These are phyloP conservation scores for Glyphotaelius pellucidus DNA, from an alignment of 2,888 invertebrate genomes.

Conservation along the genomic window DNA sequence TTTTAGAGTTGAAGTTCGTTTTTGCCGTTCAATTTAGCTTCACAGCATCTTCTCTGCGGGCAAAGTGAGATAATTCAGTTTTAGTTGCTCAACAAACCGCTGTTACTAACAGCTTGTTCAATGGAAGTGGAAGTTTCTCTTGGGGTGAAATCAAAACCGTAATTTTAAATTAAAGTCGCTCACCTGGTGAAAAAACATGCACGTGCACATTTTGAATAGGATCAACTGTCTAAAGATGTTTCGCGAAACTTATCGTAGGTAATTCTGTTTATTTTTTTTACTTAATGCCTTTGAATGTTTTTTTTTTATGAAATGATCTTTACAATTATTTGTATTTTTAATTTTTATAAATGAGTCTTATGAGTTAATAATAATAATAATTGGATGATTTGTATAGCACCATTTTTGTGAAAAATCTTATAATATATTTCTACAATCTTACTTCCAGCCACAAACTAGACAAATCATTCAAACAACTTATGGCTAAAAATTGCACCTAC, in stretches of 20 bases:
- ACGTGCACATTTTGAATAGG: background rate
- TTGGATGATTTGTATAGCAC: too few species aligned
- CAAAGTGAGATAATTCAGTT: slow-evolving; percentile 43
- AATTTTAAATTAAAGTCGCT: slow-evolving; percentile 8
- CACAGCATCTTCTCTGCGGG: slow-evolving; percentile 33
- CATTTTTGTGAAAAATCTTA: too few species aligned
- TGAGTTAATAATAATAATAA: too few species aligned
- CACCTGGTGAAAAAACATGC: slow-evolving; percentile 24
- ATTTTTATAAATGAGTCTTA: too few species aligned
- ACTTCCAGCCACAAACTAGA: too few species aligned
- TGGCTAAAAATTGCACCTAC: too few species aligned
- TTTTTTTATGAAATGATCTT: too few species aligned
- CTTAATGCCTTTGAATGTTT: background rate
- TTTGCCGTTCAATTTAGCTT: slow-evolving; percentile 39
- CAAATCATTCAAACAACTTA: too few species aligned
- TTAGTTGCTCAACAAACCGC: slow-evolving; percentile 34
- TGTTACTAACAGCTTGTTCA: slow-evolving; percentile 8
- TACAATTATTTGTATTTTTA: too few species aligned
- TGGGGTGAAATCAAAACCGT: slow-evolving; percentile 47
- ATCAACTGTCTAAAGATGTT: slow-evolving; percentile 5
- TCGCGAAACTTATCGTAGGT: background rate
- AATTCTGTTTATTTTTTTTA: background rate
- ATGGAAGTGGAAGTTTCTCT: background rate
- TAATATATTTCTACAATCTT: too few species aligned
- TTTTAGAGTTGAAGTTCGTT: slow-evolving; percentile 37